Evolutionary conservation across 2,888 invertebrate species (phyloP).

Genomic region (Tribolium freemani): DNA sequence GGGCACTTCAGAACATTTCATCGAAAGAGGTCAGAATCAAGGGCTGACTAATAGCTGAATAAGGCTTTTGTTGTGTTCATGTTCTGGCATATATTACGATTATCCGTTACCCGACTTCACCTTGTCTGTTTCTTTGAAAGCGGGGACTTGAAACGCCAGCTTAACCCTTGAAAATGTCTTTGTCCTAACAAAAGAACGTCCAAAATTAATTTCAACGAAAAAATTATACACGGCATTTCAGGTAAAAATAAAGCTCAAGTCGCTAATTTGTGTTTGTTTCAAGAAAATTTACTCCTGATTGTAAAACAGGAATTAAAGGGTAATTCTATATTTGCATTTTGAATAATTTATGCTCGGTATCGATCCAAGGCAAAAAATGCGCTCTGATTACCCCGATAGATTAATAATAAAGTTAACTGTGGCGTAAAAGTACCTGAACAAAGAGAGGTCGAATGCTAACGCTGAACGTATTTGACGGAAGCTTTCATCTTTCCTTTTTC

Average conservation of each 20-base stretch:
- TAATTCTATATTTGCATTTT: not conserved
- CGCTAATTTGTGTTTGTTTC: slow-evolving; percentile 17
- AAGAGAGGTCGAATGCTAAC: slow-evolving; percentile 29
- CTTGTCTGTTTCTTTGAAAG: slow-evolving; percentile 28
- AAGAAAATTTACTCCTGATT: slow-evolving; percentile 3
- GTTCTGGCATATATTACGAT: slow-evolving; percentile 55
- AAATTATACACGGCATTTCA: not conserved
- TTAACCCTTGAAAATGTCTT: slow-evolving; percentile 7
- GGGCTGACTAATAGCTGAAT: slow-evolving; percentile 48
- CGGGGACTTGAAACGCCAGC: slow-evolving; percentile 22
- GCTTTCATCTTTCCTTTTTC: slow-evolving; percentile 42
- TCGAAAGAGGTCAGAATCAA: slow-evolving; percentile 45
- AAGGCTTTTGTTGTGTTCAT: slow-evolving; percentile 50
- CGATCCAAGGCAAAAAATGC: not conserved
- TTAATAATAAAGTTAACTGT: slow-evolving; percentile 18
- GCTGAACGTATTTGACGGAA: slow-evolving; percentile 34
- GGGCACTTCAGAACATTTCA: slow-evolving; percentile 40
- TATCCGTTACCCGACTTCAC: slow-evolving; percentile 30
- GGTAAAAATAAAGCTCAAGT: slow-evolving; percentile 1
- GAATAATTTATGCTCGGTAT: not conserved
- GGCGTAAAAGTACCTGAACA: slow-evolving; percentile 20
- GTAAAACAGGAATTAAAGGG: not conserved
- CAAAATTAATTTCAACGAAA: slow-evolving; percentile 13
- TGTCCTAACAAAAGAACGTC: slow-evolving; percentile 1
- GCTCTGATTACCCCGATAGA: not conserved